phyloP scores from a whole-genome alignment of 2,888 invertebrate genomes.

The Pachliopta kotzebuea region DNA sequence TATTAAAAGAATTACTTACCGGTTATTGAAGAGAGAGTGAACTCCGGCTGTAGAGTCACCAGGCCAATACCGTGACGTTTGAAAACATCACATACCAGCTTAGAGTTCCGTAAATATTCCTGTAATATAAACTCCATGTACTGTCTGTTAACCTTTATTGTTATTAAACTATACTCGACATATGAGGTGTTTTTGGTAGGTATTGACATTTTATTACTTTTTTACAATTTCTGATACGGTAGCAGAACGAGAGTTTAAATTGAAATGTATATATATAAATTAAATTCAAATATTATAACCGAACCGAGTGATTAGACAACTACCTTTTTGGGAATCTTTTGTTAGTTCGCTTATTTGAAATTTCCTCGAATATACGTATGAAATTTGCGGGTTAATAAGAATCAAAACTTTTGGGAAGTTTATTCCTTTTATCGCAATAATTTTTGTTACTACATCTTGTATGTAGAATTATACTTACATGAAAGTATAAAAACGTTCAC shows the following conservation, averaged over 20 bases:
- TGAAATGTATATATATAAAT: too few relatives aligned
- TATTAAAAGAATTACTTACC: constrained; percentile 43
- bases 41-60: constrained; percentile 94
- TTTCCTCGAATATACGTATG: neutral
- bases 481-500: too few relatives aligned
- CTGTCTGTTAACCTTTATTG: neutral
- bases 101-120: constrained; percentile 69
- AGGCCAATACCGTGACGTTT: constrained; percentile 89
- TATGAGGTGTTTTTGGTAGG: too few relatives aligned
- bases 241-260: neutral
- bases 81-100: constrained; percentile 86
- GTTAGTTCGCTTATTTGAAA: neutral
- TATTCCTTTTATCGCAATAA: too few relatives aligned
- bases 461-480: too few relatives aligned
- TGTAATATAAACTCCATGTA: constrained; percentile 36
- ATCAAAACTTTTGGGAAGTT: neutral
- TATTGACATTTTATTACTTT: too few relatives aligned
- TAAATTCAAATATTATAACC: too few relatives aligned
- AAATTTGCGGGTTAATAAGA: neutral
- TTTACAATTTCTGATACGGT: neutral
- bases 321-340: too few relatives aligned
- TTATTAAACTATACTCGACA: neutral
- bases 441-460: too few relatives aligned
- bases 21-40: constrained; percentile 57
- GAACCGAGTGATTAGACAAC: too few relatives aligned